A percentile compares a stretch with the other conserved stretches of the same genome.
These are phyloP conservation scores for Mormyrus hasselquistii DNA, from an alignment of 2,797 vertebrate species.

Conservation along the genomic window DNA sequence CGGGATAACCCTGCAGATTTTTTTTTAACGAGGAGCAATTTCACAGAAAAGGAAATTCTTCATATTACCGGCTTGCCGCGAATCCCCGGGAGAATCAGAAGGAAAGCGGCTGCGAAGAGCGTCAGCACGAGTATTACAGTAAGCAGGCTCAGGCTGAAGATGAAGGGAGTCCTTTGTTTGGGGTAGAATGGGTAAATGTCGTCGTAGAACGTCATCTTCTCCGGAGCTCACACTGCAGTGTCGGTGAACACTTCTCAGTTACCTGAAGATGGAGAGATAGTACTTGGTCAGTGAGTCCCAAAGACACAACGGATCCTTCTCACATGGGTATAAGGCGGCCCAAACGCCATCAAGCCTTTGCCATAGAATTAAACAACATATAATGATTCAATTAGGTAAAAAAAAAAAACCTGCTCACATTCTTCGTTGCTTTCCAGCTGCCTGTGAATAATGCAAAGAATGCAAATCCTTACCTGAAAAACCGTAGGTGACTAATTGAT, in stretches of 20 bases:
- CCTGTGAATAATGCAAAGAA: too few relatives aligned
- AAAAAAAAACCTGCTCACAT: neutral
- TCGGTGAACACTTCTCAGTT: constrained; percentile 4
- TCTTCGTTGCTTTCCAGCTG: neutral
- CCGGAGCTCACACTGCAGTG: constrained; percentile 28
- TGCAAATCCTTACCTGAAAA: constrained; percentile 43
- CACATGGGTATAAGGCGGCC: neutral
- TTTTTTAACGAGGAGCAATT: neutral
- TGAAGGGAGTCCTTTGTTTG: constrained; percentile 64
- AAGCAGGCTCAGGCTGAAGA: constrained; percentile 64
- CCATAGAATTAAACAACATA: too few relatives aligned
- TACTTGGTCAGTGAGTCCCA: neutral
- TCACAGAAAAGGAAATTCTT: neutral
- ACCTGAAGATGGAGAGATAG: constrained; percentile 12
- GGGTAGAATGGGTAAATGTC: constrained; percentile 82
- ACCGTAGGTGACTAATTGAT: neutral
- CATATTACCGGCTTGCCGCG: constrained; percentile 77
- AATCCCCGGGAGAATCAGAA: constrained; percentile 87
- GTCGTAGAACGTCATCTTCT: constrained; percentile 81
- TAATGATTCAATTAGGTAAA: neutral
- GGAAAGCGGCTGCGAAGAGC: constrained; percentile 64
- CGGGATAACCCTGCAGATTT: neutral
- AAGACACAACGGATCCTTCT: neutral
- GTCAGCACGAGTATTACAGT: constrained; percentile 80
- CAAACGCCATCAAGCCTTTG: neutral